phyloP scores from a whole-genome alignment of 2,888 invertebrate species.

The Acanthosepion pharaonis region DNA sequence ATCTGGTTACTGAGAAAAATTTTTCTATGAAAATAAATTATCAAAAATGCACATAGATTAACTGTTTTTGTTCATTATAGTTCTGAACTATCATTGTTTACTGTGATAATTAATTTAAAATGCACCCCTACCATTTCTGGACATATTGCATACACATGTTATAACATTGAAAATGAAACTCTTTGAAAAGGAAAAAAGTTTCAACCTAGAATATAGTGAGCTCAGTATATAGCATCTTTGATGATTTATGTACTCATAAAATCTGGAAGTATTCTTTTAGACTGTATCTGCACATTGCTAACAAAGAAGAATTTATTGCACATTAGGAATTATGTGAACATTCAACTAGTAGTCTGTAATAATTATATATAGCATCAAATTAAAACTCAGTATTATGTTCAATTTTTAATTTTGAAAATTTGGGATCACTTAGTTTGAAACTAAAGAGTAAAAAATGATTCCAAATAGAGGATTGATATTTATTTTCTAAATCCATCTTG shows the following conservation, averaged over 20 bases:
- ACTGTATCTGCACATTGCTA: too few relatives aligned
- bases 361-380: too few relatives aligned
- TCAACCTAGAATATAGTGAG: neutral
- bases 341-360: neutral
- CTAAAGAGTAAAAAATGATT: too few relatives aligned
- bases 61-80: too few relatives aligned
- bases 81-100: too few relatives aligned
- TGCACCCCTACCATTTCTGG: neutral
- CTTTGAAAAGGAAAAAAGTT: neutral
- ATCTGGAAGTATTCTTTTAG: neutral
- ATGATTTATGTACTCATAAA: neutral
- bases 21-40: too few relatives aligned
- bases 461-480: too few relatives aligned
- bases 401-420: neutral
- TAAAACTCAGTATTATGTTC: neutral
- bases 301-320: neutral
- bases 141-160: neutral
- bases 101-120: too few relatives aligned
- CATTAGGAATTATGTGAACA: neutral
- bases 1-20: too few relatives aligned
- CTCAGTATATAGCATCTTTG: neutral
- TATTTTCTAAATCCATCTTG: too few relatives aligned
- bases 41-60: too few relatives aligned
- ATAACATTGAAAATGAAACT: neutral
- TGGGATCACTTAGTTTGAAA: neutral